Evolutionary conservation across 2,797 vertebrate species (phyloP), one percentile per base, ranked within the genome.

Genomic region (Pipistrellus pipistrellus): DNA sequence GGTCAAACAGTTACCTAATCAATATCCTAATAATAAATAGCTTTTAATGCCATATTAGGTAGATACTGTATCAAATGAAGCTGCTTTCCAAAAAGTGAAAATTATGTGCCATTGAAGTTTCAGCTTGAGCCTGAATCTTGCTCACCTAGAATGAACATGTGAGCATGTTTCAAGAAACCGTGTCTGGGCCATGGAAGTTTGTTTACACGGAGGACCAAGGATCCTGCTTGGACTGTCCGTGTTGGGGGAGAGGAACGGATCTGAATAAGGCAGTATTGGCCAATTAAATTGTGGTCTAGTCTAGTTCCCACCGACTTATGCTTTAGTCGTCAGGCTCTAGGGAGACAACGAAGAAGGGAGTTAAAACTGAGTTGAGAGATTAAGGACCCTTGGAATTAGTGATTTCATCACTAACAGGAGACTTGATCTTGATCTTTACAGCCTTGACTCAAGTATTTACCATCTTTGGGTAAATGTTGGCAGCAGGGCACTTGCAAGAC

Each of bases 321-420:
- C 14, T 92, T 80, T 46, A 66, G 11, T 75, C 20, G 69, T 64
- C 68, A 11, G 3, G 32, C 44, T 83, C 21, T 64, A 2, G 41
- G 10, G n/a, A 77, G 30, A 76, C 35, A 27, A 11, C 48, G 27
- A 85, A 92, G 77, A 27, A 85, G 15, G n/a, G 30, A 55, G 25
- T 75, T 69, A 88, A 93, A 66, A 92, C n/a, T 71, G 18, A 69
- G 3, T 57, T 88, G 53, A 90, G 20, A 84, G 66, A 78, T 72
- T 87, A 91, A 87, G 68, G 89, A 62, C 15, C 20, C 13, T 84
- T 68, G 69, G 32, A 84, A 76, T 82, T 51, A 46, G 12, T 57
- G 75, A 73, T 95, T 68, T 95, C 30, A 66, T 81, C 55, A 90
- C 41, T 51, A 44, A 76, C 32, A 95, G 41, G 48, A 95, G n/a